Conservation (phyloP, 2,888 invertebrate genomes). For the Agrotis exclamationis region DNA sequence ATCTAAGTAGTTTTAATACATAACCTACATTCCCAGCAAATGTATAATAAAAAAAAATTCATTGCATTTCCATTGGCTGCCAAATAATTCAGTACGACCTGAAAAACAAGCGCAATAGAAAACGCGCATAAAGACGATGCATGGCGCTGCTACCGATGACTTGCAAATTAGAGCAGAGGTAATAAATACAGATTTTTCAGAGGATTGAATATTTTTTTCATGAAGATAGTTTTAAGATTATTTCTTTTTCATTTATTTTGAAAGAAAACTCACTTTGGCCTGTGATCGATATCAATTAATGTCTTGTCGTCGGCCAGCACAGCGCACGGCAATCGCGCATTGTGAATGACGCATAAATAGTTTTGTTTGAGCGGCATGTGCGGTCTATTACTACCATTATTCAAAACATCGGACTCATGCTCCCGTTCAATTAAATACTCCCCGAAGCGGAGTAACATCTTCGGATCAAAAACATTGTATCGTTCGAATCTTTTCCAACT, state of each 20-base stretch:
- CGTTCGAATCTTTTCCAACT: conserved; percentile 73
- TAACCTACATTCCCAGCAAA: neutral
- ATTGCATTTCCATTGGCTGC: neutral
- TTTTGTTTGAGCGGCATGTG: conserved; percentile 79
- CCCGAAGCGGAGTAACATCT: conserved; percentile 81
- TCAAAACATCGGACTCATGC: conserved; percentile 86
- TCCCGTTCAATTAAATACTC: conserved; percentile 85
- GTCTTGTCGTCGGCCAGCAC: conserved; percentile 40
- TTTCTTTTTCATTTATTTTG: neutral
- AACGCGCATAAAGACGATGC: neutral
- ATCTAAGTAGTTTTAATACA: neutral
- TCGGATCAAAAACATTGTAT: conserved; percentile 79
- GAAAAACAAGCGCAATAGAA: neutral
- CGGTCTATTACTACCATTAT: conserved; percentile 83
- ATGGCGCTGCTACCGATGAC: too few species aligned
- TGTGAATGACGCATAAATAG: conserved; percentile 67
- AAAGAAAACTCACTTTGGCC: neutral
- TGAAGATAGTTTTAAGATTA: neutral
- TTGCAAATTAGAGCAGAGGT: neutral
- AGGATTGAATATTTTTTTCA: neutral
- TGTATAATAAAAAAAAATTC: neutral
- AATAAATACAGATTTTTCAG: neutral
- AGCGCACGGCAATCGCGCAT: conserved; percentile 45
- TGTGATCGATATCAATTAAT: conserved; percentile 47
- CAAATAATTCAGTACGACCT: neutral